Conservation (phyloP, 1,140 invertebrate species). For the Camponotus pennsylvanicus region DNA sequence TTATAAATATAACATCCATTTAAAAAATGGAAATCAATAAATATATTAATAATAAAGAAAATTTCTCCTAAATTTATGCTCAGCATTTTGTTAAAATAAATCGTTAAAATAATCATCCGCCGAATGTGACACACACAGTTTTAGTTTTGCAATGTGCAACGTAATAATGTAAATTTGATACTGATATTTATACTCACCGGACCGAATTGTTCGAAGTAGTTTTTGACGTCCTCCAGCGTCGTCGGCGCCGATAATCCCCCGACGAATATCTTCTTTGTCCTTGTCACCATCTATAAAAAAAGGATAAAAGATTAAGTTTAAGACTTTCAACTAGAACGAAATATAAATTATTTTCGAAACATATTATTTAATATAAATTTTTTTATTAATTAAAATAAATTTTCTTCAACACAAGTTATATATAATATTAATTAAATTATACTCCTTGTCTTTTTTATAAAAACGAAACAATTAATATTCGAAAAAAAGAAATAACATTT, state of each 20-base stretch:
- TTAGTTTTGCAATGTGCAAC: not conserved
- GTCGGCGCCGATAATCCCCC: constrained; percentile 99
- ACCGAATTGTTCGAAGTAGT: constrained; percentile 99
- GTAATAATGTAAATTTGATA: not conserved
- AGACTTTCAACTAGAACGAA: not conserved
- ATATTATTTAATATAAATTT: not conserved
- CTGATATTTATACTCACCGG: constrained; percentile 92
- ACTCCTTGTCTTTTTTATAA: not conserved
- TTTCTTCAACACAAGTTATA: not conserved
- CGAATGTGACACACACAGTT: not conserved
- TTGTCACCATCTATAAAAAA: constrained; percentile 98
- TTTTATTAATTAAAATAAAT: not conserved
- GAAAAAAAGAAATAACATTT: constrained; percentile 74
- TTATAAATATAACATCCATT: not conserved
- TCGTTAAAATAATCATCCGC: no score
- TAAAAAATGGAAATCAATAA: not conserved
- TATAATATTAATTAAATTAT: no score
- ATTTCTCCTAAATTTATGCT: not conserved
- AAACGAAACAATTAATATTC: constrained; percentile 30
- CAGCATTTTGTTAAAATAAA: not conserved
- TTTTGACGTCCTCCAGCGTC: constrained; percentile 99
- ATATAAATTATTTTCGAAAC: not conserved
- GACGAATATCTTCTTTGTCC: constrained; percentile 99
- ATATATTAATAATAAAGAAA: not conserved
- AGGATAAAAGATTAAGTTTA: constrained; percentile 61